phyloP scores from a whole-genome alignment of 2,888 invertebrate genomes.

The Latheticus oryzae region DNA sequence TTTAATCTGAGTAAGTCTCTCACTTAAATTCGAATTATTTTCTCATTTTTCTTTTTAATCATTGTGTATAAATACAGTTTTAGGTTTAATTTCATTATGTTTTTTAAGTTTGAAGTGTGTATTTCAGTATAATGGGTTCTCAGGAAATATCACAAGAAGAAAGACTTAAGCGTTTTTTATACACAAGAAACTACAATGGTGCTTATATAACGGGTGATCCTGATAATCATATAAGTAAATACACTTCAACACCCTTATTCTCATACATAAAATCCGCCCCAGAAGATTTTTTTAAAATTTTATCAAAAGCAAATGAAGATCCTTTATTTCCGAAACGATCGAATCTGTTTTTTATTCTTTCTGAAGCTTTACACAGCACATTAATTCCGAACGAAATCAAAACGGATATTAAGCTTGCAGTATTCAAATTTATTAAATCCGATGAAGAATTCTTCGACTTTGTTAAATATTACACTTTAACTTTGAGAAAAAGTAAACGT shows the following conservation, averaged over 20 bases:
- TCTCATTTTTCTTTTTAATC: no score
- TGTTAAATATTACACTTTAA: conserved; percentile 54
- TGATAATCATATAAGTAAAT: conserved; percentile 46
- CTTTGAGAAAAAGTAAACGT: conserved; percentile 30
- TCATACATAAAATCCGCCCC: conserved; percentile 28
- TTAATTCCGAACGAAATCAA: conserved; percentile 43
- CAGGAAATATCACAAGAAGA: conserved; percentile 22
- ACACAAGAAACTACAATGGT: conserved; percentile 50
- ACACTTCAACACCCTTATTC: neutral
- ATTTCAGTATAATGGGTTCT: conserved; percentile 19
- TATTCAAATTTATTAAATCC: conserved; percentile 69
- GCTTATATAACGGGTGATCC: conserved; percentile 56
- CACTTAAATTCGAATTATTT: no score
- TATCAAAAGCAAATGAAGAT: conserved; percentile 51
- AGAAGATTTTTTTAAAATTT: conserved; percentile 47
- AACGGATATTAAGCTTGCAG: conserved; percentile 44
- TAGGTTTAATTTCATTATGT: no score
- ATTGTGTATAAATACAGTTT: no score
- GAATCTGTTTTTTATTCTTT: conserved; percentile 54
- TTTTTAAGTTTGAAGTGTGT: no score
- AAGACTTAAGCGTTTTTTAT: conserved; percentile 56
- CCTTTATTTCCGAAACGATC: conserved; percentile 50
- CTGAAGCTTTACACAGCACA: conserved; percentile 42
- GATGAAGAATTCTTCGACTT: conserved; percentile 67
- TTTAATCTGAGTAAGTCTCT: no score